phyloP scores from a whole-genome alignment of 2,888 invertebrate genomes.

The Papilio gigon region DNA sequence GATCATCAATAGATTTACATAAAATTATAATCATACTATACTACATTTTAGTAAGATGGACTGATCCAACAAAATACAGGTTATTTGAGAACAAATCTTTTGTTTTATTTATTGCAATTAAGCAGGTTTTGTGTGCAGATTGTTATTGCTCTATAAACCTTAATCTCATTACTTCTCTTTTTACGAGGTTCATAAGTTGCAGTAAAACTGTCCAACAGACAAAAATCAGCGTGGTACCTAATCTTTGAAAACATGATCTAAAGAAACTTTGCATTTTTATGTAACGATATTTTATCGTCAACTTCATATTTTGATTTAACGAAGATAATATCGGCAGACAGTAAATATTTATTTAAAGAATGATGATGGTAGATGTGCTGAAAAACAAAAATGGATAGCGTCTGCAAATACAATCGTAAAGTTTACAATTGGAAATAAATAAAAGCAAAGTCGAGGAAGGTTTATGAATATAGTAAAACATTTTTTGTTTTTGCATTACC shows the following conservation, averaged over 20 bases:
- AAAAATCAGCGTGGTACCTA: background rate
- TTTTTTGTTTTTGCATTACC: constrained; percentile 29
- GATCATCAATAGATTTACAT: too few relatives aligned
- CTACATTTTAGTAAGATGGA: too few relatives aligned
- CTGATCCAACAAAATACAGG: background rate
- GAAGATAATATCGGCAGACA: background rate
- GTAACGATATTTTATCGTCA: background rate
- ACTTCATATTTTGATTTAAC: background rate
- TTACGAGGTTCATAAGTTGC: constrained; percentile 2
- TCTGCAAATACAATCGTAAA: background rate
- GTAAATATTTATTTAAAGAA: background rate
- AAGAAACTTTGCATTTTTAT: background rate
- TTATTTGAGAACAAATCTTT: background rate
- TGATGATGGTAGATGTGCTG: background rate
- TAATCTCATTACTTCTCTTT: background rate
- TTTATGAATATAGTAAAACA: background rate
- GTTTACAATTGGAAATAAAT: constrained; percentile 17
- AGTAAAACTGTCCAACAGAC: background rate
- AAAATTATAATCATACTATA: too few relatives aligned
- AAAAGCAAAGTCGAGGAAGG: constrained; percentile 13
- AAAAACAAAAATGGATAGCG: background rate
- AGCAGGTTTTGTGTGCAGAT: constrained; percentile 3
- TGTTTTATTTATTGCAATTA: background rate
- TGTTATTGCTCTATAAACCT: constrained; percentile 20
- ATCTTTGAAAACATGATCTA: background rate